These are phyloP conservation scores for Drosophila carrolli DNA, from an alignment of 1,140 invertebrate genomes.

Conservation along the genomic window DNA sequence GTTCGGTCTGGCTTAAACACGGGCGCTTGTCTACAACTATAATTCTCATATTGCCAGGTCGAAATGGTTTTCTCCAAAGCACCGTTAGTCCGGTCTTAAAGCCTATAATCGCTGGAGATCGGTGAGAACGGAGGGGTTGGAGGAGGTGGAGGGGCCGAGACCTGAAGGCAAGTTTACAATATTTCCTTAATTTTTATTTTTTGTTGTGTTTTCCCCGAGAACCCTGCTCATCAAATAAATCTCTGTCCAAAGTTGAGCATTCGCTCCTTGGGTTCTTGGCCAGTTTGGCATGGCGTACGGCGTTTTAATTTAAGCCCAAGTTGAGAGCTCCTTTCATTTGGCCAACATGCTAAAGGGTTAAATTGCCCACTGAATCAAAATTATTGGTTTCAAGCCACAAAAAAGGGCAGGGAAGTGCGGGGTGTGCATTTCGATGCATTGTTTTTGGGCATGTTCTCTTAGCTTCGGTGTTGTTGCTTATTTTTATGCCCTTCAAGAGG, in stretches of 20 bases:
- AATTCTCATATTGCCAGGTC: constrained; percentile 44
- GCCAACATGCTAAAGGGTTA: constrained; percentile 83
- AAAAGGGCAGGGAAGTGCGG: constrained; percentile 23
- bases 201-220: constrained; percentile 29
- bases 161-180: constrained; percentile 54
- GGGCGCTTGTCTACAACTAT: constrained; percentile 43
- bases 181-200: constrained; percentile 42
- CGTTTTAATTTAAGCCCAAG: constrained; percentile 79
- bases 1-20: constrained; percentile 38
- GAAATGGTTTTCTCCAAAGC: constrained; percentile 32
- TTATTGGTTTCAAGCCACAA: constrained; percentile 80
- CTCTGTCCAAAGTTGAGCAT: constrained; percentile 68
- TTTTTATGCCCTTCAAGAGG: constrained; percentile 7
- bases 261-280: constrained; percentile 44
- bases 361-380: constrained; percentile 84
- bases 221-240: constrained; percentile 77
- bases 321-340: constrained; percentile 79
- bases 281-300: constrained; percentile 49
- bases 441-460: constrained; percentile 60
- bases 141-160: constrained; percentile 1
- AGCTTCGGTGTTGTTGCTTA: constrained; percentile 8
- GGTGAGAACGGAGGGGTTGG: neutral
- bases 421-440: constrained; percentile 62
- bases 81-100: constrained; percentile 68
- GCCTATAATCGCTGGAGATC: constrained; percentile 59